Evolutionary conservation across 2,888 invertebrate species (phyloP), one percentile per base, ranked within the genome.

Genomic region (Thereva unica): DNA sequence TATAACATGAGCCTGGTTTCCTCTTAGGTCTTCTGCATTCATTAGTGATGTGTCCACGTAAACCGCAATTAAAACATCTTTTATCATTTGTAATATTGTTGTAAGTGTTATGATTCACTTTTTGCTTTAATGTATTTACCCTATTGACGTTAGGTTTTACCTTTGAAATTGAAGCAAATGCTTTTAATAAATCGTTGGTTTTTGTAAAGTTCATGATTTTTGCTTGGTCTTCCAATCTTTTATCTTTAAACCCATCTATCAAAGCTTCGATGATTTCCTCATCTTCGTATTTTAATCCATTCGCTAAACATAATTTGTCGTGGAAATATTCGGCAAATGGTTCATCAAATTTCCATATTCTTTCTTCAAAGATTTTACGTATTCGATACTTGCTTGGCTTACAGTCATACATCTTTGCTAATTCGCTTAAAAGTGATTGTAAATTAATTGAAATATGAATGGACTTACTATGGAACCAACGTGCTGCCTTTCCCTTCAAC

Each of bases 231-330:
- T 12, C 5, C 7, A 49, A 34, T 1, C 6, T 49, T 49, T 3
- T 23, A 23, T 49, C 49, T 7, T 10, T 34, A 2, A 49, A 1
- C 1, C 49, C 49, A 12, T 49, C 49, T 23, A 23, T 49, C 5
- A 49, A 5, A 3, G 49, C 1, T 7, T 49, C 49, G 6, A 49
- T 23, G 6, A 49, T 8, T 23, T 49, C 4, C 4, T 49, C 49
- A 5, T 23, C 23, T 23, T 4, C n/a, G 6, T 23, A 23, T 8
- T 49, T 5, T 4, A 49, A 23, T 5, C 34, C 8, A 49, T 49
- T 49, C 34, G 49, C 49, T 8, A 49, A 23, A 4, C 49, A 49
- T 49, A 49, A 49, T 49, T 49, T 23, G n/a, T 45, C 7, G 5
- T 5, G 5, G 10, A 45, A 45, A 10, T 7, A 4, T 45, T 45